phyloP scores from a whole-genome alignment of 2,113 vertebrate genomes.

The Helogale parvula region DNA sequence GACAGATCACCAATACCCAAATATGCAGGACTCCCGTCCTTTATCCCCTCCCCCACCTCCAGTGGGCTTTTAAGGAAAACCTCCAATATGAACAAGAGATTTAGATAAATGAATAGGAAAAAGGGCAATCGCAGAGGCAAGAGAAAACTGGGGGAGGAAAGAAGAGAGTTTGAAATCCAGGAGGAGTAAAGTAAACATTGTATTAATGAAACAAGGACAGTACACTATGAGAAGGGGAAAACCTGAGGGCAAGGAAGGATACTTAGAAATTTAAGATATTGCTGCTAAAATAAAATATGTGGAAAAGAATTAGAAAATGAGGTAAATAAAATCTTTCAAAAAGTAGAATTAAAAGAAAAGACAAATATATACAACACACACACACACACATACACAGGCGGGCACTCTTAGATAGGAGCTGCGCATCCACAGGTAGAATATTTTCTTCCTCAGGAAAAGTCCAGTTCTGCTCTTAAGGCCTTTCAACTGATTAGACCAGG shows the following conservation, averaged over 20 bases:
- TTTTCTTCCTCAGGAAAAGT: background rate
- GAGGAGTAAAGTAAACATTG: background rate
- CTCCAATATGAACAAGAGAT: background rate
- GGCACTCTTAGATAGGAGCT: background rate
- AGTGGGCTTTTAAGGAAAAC: conserved; percentile 7
- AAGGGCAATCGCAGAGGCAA: background rate
- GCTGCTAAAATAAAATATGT: background rate
- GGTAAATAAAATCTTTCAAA: background rate
- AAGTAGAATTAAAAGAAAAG: background rate
- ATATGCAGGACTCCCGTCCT: background rate
- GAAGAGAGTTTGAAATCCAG: background rate
- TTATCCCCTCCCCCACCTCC: background rate
- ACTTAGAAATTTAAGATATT: background rate
- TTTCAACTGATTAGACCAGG: background rate
- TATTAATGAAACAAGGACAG: conserved; percentile 7
- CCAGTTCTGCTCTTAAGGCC: background rate
- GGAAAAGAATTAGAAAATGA: background rate
- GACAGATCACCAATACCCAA: background rate
- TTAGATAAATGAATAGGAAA: background rate
- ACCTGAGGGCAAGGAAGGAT: background rate
- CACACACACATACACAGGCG: background rate
- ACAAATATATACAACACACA: no score
- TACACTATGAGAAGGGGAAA: background rate
- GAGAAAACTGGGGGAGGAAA: conserved; percentile 3
- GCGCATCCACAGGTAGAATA: background rate